These are phyloP conservation scores for Tetragonula clypearis DNA, from an alignment of 1,140 invertebrate genomes.

Conservation along the genomic window DNA sequence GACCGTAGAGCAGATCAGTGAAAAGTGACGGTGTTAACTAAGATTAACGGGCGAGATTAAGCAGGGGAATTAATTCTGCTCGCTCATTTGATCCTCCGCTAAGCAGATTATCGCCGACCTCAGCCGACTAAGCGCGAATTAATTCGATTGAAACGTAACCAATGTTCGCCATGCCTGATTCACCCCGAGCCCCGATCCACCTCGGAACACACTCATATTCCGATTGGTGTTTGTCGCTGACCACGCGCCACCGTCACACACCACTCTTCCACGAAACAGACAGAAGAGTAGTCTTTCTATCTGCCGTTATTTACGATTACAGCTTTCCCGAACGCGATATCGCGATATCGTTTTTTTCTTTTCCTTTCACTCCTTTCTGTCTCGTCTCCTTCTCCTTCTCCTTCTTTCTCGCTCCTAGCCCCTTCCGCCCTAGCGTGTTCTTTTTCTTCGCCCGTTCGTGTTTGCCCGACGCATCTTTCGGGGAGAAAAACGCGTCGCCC, in stretches of 20 bases:
- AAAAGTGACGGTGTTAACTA: slow-evolving; percentile 15
- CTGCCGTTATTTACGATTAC: slow-evolving; percentile 72
- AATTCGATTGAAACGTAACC: slow-evolving; percentile 48
- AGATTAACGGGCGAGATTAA: slow-evolving; percentile 43
- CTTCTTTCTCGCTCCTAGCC: neutral
- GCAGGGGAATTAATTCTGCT: slow-evolving; percentile 25
- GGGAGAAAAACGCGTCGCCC: slow-evolving; percentile 78
- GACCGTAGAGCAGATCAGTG: neutral
- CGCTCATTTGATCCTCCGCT: slow-evolving; percentile 35
- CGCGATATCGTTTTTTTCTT: slow-evolving; percentile 68
- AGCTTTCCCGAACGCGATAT: slow-evolving; percentile 67
- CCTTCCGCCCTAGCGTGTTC: neutral
- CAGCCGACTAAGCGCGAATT: slow-evolving; percentile 32
- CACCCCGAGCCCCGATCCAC: neutral
- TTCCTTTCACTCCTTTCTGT: neutral
- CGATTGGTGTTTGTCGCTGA: slow-evolving; percentile 1
- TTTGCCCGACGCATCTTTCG: slow-evolving; percentile 68
- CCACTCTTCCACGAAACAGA: slow-evolving; percentile 7
- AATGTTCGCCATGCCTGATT: neutral
- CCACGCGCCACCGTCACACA: slow-evolving; percentile 9
- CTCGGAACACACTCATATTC: neutral
- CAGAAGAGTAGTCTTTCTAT: slow-evolving; percentile 35
- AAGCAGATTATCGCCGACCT: slow-evolving; percentile 34
- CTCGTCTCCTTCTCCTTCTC: neutral
- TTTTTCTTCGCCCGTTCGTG: slow-evolving; percentile 29